Percentiles rank a stretch among this genome's conserved stretches.
Conservation (phyloP, 2,113 vertebrate genomes). For the Nanorana parkeri region DNA sequence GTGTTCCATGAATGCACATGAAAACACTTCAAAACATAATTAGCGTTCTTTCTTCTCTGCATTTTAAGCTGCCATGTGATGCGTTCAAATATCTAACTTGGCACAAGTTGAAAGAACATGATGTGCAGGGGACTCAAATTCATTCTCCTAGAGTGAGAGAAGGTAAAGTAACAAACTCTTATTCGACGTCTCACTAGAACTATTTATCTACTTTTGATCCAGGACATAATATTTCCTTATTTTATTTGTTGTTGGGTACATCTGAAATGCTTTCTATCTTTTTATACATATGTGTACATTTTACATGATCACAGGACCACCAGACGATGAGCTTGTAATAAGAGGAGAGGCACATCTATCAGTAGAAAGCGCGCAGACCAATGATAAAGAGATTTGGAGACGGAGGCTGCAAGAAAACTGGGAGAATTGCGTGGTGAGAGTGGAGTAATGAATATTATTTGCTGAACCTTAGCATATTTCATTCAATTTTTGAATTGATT, state of each 20-base stretch:
- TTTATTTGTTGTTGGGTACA: background rate
- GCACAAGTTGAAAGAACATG: slow-evolving; percentile 81
- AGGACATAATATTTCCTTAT: background rate
- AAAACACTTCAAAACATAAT: slow-evolving; percentile 52
- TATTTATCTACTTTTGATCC: slow-evolving; percentile 11
- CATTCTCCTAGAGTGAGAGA: slow-evolving; percentile 88
- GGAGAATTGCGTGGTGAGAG: slow-evolving; percentile 88
- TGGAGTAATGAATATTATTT: background rate
- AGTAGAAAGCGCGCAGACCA: slow-evolving; percentile 65
- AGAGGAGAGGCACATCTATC: slow-evolving; percentile 65
- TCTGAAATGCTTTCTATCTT: slow-evolving; percentile 4
- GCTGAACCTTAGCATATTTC: too few relatives aligned
- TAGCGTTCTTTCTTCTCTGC: slow-evolving; percentile 50
- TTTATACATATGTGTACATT: slow-evolving; percentile 8
- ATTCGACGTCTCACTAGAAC: slow-evolving; percentile 21
- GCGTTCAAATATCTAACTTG: slow-evolving; percentile 83
- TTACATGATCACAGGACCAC: slow-evolving; percentile 76
- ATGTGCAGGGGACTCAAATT: slow-evolving; percentile 86
- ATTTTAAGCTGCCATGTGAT: slow-evolving; percentile 85
- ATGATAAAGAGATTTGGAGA: slow-evolving; percentile 79
- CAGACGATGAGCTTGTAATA: slow-evolving; percentile 76
- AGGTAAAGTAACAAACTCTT: slow-evolving; percentile 74
- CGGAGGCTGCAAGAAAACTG: slow-evolving; percentile 89
- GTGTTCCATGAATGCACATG: slow-evolving; percentile 33
- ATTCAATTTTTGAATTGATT: too few relatives aligned